Evolutionary conservation across 2,113 vertebrate genomes (phyloP), one percentile per base, ranked within the genome.

Genomic region (Callipepla californica): DNA sequence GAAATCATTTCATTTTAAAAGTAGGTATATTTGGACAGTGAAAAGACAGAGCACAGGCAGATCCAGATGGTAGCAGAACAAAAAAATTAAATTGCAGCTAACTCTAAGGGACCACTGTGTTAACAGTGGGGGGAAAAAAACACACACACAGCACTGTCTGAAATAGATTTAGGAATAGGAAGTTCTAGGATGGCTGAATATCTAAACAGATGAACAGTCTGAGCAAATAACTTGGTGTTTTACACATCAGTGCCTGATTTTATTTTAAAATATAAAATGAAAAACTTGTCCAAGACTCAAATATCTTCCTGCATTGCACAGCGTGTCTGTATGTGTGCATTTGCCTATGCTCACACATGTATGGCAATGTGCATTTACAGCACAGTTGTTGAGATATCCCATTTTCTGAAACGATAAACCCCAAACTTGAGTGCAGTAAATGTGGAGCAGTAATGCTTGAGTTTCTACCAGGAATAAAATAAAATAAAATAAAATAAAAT

Each of bases 1-100:
- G 30, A 40, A 80, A 76, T 73, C 38, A 70, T 75, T 51, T 79
- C 68, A 17, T 91, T 94, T 90, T 87, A 69, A 94, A 80, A 95
- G 15, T 30, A 73, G 21, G 58, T 94, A 63, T 77, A 19, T 77
- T 82, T 69, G 53, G 34, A 47, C 17, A 78, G 50, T 45, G 50
- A 68, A 88, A 87, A 93, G 76, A 36, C 47, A 50, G 32, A 89
- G 85, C 30, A 48, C 50, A 79, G 26, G 59, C 57, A 79, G 58
- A 61, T 75, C 34, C 34, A 83, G n/a, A 63, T 58, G n/a, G 20
- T 58, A 69, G 55, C 20, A 82, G 72, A 89, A 58, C 19, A 81
- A 58, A 59, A 83, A 96, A 85, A 83, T 80, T 62, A 70, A 88
- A 70, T 94, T 67, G 34, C 57, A 70, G 32, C 51, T 70, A 79